These are phyloP conservation scores for Atta texana DNA, from an alignment of 1,140 invertebrate genomes.

Conservation along the genomic window DNA sequence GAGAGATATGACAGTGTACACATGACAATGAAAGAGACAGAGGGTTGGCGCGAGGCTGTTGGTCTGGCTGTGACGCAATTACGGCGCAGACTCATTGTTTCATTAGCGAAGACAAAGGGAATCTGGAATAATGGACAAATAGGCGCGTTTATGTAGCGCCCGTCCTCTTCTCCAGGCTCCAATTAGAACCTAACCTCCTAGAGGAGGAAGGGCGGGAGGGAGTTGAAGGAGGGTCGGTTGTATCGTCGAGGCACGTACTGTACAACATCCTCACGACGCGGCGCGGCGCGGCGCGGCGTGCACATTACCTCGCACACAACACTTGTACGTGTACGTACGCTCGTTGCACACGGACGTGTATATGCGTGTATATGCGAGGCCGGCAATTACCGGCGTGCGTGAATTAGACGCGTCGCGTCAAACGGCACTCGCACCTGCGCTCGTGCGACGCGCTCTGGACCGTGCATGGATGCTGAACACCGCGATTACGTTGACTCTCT, in stretches of 20 bases:
- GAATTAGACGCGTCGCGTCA: slow-evolving; percentile 65
- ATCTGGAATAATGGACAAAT: slow-evolving; percentile 87
- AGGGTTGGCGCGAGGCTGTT: slow-evolving; percentile 38
- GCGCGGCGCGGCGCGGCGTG: neutral
- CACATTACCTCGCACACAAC: neutral
- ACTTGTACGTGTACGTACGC: neutral
- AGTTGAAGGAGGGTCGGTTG: slow-evolving; percentile 42
- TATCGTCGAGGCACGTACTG: slow-evolving; percentile 80
- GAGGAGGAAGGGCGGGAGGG: slow-evolving; percentile 12
- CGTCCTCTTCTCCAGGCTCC: slow-evolving; percentile 82
- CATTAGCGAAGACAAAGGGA: slow-evolving; percentile 86
- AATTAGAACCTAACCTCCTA: slow-evolving; percentile 84
- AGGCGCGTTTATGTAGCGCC: slow-evolving; percentile 86
- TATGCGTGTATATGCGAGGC: slow-evolving; percentile 1
- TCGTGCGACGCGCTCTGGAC: slow-evolving; percentile 32
- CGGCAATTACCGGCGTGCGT: slow-evolving; percentile 45
- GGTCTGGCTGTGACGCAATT: slow-evolving; percentile 84
- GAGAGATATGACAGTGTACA: slow-evolving; percentile 8
- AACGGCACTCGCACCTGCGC: slow-evolving; percentile 70
- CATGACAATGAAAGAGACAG: slow-evolving; percentile 31
- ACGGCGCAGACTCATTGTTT: slow-evolving; percentile 86
- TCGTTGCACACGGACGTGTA: neutral
- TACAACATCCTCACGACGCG: slow-evolving; percentile 47
- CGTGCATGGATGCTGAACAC: neutral
- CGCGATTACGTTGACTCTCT: slow-evolving; percentile 25